Percentiles rank a stretch among this genome's conserved stretches.
phyloP scores from a whole-genome alignment of 1,140 invertebrate species.

The Druon quercuslanigerum region DNA sequence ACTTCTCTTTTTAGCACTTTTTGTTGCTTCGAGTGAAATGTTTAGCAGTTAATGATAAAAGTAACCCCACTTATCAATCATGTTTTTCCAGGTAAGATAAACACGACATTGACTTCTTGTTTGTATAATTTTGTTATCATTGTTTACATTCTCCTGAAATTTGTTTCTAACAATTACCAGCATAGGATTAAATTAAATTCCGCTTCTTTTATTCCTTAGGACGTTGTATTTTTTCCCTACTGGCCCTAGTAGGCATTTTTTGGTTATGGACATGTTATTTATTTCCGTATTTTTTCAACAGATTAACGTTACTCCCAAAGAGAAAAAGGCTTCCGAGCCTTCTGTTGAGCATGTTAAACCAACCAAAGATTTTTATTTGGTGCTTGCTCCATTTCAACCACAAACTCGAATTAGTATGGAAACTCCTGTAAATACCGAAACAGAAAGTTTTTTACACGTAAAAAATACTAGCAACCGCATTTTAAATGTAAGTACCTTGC shows the following conservation, averaged over 20 bases:
- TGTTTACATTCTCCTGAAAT: conserved; percentile 7
- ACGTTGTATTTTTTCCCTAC: no score
- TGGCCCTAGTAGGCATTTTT: neutral
- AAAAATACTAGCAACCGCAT: conserved; percentile 57
- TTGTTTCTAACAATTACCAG: neutral
- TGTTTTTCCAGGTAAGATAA: conserved; percentile 61
- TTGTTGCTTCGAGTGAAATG: neutral
- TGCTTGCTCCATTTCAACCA: conserved; percentile 68
- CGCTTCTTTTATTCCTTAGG: conserved; percentile 17
- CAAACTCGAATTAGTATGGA: conserved; percentile 61
- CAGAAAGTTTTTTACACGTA: conserved; percentile 54
- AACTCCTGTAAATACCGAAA: conserved; percentile 52
- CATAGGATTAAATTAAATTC: neutral
- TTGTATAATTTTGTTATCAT: conserved; percentile 11
- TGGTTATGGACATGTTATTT: conserved; percentile 6
- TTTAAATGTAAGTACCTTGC: conserved; percentile 53
- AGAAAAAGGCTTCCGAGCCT: conserved; percentile 46
- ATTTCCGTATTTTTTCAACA: conserved; percentile 42
- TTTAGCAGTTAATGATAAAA: neutral
- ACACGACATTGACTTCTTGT: neutral
- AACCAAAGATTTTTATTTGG: conserved; percentile 47
- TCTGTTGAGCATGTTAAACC: conserved; percentile 33
- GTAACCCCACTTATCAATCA: conserved; percentile 33
- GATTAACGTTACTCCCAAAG: conserved; percentile 60
- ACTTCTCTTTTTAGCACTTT: neutral